Conservation (phyloP, 2,113 vertebrate genomes). For the Daubentonia madagascariensis region DNA sequence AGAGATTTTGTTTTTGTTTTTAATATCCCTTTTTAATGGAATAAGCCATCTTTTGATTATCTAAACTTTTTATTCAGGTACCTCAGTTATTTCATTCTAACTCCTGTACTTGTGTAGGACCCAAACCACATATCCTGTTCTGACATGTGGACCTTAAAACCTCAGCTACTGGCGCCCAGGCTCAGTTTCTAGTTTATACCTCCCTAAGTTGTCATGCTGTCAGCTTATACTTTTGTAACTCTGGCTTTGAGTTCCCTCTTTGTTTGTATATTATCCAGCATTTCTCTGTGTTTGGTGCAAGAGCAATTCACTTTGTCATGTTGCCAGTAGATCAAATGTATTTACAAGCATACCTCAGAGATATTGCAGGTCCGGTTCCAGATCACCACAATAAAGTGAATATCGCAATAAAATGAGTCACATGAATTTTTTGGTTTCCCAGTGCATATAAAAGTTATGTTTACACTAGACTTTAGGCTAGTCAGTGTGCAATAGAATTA, state of each 20-base stretch:
- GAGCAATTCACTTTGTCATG: background rate
- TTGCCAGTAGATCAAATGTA: constrained; percentile 11
- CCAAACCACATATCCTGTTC: background rate
- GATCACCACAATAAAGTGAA: background rate
- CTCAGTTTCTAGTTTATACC: background rate
- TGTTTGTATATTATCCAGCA: background rate
- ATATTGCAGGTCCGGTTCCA: background rate
- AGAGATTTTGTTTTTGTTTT: constrained; percentile 32
- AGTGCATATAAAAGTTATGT: background rate
- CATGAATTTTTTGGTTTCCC: background rate
- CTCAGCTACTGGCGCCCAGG: background rate
- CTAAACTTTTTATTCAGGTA: background rate
- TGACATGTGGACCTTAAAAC: background rate
- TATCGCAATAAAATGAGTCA: background rate
- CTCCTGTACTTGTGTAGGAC: background rate
- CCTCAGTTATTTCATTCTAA: background rate
- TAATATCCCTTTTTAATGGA: background rate
- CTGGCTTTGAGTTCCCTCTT: background rate
- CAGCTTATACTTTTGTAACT: background rate
- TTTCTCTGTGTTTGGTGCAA: constrained; percentile 27
- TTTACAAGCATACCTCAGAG: background rate
- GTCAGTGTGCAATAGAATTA: background rate
- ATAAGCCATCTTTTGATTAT: background rate
- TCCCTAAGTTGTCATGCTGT: background rate
- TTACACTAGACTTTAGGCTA: background rate